Percentiles rank a stretch among this genome's conserved stretches.
Conservation (phyloP, 2,888 invertebrate species). For the Buathra laborator region DNA sequence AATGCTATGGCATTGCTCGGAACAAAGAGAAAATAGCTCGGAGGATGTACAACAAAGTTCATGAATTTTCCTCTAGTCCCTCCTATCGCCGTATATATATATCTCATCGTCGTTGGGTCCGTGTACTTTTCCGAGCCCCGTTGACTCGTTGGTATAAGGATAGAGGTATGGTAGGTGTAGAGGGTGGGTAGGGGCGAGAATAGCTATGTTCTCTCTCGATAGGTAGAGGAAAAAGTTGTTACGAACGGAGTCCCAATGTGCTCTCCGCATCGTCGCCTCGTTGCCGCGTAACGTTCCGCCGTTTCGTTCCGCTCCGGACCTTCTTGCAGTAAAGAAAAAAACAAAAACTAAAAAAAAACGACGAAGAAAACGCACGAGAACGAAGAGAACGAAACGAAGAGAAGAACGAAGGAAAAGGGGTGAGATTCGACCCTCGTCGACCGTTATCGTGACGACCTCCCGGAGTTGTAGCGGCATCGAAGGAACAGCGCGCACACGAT, state of each 20-base stretch:
- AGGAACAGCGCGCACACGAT: conserved; percentile 12
- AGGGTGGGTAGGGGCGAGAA: conserved; percentile 10
- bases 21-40: conserved; percentile 57
- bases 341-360: conserved; percentile 2
- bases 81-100: conserved; percentile 5
- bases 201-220: conserved; percentile 40
- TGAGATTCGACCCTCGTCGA: conserved; percentile 54
- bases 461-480: conserved; percentile 1
- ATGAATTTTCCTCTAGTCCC: conserved; percentile 49
- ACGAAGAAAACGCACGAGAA: conserved; percentile 4
- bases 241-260: conserved; percentile 40
- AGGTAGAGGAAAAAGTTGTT: conserved; percentile 59
- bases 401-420: not conserved
- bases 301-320: conserved; percentile 40
- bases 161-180: not conserved
- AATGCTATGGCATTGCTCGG: conserved; percentile 29
- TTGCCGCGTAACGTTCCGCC: conserved; percentile 45
- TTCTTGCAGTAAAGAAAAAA: conserved; percentile 16
- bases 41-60: conserved; percentile 57
- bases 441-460: conserved; percentile 56
- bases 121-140: conserved; percentile 3
- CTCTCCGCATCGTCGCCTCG: conserved; percentile 42
- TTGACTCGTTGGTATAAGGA: conserved; percentile 38
- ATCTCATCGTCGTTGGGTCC: conserved; percentile 9
- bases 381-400: conserved; percentile 16